Conservation (phyloP, 2,113 vertebrate species). For the Lophius piscatorius region DNA sequence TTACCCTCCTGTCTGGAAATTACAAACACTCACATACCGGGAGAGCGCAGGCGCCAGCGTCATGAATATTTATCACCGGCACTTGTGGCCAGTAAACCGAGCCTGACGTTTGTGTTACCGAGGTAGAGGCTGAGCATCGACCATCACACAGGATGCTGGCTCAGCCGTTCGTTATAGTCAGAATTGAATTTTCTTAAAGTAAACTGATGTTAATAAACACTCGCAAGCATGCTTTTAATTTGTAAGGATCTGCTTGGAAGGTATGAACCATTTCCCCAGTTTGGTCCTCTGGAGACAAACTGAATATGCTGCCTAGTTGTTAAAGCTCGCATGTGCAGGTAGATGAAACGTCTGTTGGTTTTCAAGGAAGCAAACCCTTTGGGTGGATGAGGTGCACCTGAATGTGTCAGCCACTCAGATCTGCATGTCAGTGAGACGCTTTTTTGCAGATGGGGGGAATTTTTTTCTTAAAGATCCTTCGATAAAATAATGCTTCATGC, state of each 20-base stretch:
- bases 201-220: too few relatives aligned
- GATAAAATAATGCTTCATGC: too few relatives aligned
- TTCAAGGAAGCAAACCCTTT: background rate
- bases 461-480: constrained; percentile 15
- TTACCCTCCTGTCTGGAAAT: constrained; percentile 63
- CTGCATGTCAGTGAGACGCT: constrained; percentile 51
- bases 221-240: too few relatives aligned
- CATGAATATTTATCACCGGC: constrained; percentile 86
- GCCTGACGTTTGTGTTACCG: constrained; percentile 68
- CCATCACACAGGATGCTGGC: constrained; percentile 20
- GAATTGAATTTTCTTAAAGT: too few relatives aligned
- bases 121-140: constrained; percentile 55
- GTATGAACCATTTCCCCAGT: too few relatives aligned
- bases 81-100: constrained; percentile 73
- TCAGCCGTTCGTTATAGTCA: constrained; percentile 2
- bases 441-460: constrained; percentile 49
- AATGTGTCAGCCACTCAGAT: constrained; percentile 53
- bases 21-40: constrained; percentile 50
- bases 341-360: constrained; percentile 11
- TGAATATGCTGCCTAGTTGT: background rate
- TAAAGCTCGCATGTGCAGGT: constrained; percentile 2
- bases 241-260: too few relatives aligned
- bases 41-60: constrained; percentile 68
- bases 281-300: too few relatives aligned
- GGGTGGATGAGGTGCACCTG: constrained; percentile 44